phyloP scores from a whole-genome alignment of 2,113 vertebrate genomes.

The Tachuris rubrigastra region DNA sequence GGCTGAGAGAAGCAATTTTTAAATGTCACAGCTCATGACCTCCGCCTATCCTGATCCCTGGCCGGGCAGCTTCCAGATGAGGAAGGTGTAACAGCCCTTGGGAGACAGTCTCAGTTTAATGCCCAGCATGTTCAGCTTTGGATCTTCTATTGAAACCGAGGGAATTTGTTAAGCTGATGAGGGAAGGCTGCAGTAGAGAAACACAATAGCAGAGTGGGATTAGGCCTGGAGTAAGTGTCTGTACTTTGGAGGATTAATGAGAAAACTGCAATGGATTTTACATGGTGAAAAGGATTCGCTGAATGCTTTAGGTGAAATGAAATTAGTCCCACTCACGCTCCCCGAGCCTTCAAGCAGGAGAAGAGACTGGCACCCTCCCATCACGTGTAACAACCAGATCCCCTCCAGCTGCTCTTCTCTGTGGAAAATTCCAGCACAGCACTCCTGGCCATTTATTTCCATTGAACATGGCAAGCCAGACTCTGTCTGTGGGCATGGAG shows the following conservation, averaged over 20 bases:
- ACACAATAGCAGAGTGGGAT: constrained; percentile 69
- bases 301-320: constrained; percentile 64
- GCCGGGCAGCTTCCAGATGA: not conserved
- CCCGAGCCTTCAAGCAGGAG: constrained; percentile 6
- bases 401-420: not conserved
- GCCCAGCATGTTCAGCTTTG: constrained; percentile 45
- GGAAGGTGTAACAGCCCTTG: constrained; percentile 12
- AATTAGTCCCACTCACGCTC: constrained; percentile 52
- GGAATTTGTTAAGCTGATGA: constrained; percentile 71
- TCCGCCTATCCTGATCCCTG: not conserved
- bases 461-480: not conserved
- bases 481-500: not conserved
- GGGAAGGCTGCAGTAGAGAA: constrained; percentile 57
- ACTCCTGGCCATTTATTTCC: not conserved
- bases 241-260: constrained; percentile 70
- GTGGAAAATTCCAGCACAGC: constrained; percentile 10
- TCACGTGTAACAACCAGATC: constrained; percentile 6
- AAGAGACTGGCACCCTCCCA: constrained; percentile 19
- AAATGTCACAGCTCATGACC: constrained; percentile 56
- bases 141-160: constrained; percentile 44
- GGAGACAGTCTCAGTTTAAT: constrained; percentile 43
- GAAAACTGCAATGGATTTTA: constrained; percentile 68
- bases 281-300: constrained; percentile 64
- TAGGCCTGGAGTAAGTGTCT: constrained; percentile 68
- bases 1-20: constrained; percentile 37